Conservation (phyloP, 2,888 invertebrate species). For the Eucera pruinosa region DNA sequence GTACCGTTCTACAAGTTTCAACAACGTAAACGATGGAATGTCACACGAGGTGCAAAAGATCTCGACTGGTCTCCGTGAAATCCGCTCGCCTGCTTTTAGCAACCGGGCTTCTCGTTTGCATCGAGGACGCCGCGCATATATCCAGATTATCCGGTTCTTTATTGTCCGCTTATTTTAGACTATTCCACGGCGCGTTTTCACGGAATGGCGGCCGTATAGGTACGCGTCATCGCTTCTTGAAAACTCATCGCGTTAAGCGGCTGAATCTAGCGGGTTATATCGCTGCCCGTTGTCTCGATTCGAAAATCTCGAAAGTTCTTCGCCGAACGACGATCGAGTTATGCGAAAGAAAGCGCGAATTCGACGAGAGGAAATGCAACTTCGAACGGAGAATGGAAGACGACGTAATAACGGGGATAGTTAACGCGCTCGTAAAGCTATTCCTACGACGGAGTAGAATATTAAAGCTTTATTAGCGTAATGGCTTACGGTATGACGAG, state of each 20-base stretch:
- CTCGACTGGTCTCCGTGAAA: conserved; percentile 35
- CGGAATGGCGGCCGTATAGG: conserved; percentile 6
- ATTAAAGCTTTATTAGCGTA: conserved; percentile 36
- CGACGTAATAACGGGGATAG: conserved; percentile 3
- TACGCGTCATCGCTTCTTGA: conserved; percentile 14
- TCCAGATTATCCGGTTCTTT: conserved; percentile 67
- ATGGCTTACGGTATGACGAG: not conserved
- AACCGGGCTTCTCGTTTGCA: conserved; percentile 45
- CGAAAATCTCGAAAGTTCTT: not conserved
- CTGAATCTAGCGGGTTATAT: conserved; percentile 1
- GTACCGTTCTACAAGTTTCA: not conserved
- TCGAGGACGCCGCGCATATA: conserved; percentile 45
- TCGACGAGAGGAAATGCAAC: not conserved
- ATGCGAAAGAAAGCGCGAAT: conserved; percentile 9
- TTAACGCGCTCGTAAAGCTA: conserved; percentile 45
- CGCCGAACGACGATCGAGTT: not conserved
- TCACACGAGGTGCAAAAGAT: no score
- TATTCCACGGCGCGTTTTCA: conserved; percentile 24
- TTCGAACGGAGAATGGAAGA: not conserved
- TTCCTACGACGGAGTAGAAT: conserved; percentile 26
- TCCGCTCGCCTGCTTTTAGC: conserved; percentile 50
- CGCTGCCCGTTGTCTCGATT: not conserved
- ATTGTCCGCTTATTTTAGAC: conserved; percentile 55
- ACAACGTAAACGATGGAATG: no score
- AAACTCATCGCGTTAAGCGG: conserved; percentile 14